Base-by-base conservation (phyloP, 2,113 vertebrate genomes). In the Podocnemis expansa region DNA sequence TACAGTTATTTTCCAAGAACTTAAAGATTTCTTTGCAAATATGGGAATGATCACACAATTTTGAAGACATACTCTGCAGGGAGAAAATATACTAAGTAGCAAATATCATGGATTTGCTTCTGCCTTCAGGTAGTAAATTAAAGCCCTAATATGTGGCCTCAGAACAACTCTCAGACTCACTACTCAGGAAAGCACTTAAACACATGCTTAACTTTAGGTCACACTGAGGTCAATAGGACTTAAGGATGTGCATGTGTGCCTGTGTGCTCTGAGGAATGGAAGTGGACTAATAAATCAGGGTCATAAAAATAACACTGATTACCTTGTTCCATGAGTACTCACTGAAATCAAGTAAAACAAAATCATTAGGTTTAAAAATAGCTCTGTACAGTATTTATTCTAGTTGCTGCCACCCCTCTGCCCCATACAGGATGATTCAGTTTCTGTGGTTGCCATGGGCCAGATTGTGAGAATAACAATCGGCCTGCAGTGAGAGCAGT, bases 11-110 rank as follows among this genome's bases (percentile, higher is more conserved):
- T 85, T 5, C 75, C 67, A 63, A 75, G 94, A 91, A 80, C 75
- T 85, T 82, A n/a, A 78, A 82, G 83, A 88, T 84, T 95, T 43
- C 41, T 75, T 88, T 95, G 67, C 82, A 92, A 93, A 70, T 45
- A 89, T 88, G 91, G 85, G 90, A 93, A 89, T 88, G 75, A 29
- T 82, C 87, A 58, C 93, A 82, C n/a, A 41, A 67, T 55, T 88
- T 0, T 5, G 84, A 79, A 95, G 85, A 83, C 47, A 0, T 2
- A 43, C 51, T 84, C 43, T 79, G 89, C 88, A 86, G 76, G 88
- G 63, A 60, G 70, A 56, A 94, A 90, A 87, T 0, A 0, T 7
- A 79, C 55, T 78, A 80, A 86, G 67, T 84, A 91, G 88, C 81
- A 86, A 82, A 89, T 84, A 89, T 81, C 81, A 87, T 54, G 45